A percentile compares a stretch with the other conserved stretches of the same genome.
These are phyloP conservation scores for Periparus ater DNA, from an alignment of 2,797 vertebrate genomes.

Conservation along the genomic window DNA sequence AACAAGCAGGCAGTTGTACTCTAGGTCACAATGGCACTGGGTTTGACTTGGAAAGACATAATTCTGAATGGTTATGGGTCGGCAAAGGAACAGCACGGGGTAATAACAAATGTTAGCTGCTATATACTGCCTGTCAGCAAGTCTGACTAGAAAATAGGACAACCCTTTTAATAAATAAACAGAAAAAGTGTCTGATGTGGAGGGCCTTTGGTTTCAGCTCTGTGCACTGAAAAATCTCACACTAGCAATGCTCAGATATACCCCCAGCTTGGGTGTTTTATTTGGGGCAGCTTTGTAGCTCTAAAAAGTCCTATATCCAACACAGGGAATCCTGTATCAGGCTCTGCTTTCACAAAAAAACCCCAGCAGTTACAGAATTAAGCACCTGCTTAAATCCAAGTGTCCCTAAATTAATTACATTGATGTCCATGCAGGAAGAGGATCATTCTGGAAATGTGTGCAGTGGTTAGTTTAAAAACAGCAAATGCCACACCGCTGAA, in stretches of 20 bases:
- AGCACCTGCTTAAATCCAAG: not conserved
- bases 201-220: not conserved
- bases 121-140: not conserved
- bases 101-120: not conserved
- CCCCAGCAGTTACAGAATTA: not conserved
- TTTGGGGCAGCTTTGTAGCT: not conserved
- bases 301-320: not conserved
- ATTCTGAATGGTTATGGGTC: not conserved
- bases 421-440: not conserved
- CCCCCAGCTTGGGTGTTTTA: not conserved
- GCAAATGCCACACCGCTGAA: not conserved
- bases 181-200: not conserved
- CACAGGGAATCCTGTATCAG: not conserved
- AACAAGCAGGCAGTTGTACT: not conserved
- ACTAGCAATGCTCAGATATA: not conserved
- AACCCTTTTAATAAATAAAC: not conserved
- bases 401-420: not conserved
- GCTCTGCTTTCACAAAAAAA: not conserved
- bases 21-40: not conserved
- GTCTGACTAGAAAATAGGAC: conserved; percentile 13
- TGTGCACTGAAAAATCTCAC: not conserved
- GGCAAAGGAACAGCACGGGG: not conserved
- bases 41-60: not conserved
- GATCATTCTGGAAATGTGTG: not conserved
- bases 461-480: not conserved